Conservation (phyloP, 2,797 vertebrate genomes). For the Sebastes oblongus region DNA sequence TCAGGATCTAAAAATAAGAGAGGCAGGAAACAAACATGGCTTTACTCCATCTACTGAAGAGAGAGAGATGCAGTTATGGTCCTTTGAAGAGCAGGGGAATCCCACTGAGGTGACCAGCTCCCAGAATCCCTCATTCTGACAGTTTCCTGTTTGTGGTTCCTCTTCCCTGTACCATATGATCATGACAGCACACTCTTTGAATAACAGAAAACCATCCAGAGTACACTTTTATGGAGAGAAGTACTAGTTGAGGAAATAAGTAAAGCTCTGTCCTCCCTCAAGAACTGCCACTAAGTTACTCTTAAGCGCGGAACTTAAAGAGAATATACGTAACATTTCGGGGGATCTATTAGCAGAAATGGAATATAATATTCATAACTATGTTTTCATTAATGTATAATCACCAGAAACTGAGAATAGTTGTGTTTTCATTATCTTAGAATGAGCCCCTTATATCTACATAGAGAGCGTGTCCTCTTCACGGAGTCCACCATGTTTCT, state of each 20-base stretch:
- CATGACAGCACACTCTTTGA: constrained; percentile 21
- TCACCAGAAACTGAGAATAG: too few species aligned
- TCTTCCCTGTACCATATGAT: constrained; percentile 34
- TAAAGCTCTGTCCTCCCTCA: not conserved
- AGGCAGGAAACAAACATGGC: constrained; percentile 43
- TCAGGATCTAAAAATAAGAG: constrained; percentile 54
- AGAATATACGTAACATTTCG: too few species aligned
- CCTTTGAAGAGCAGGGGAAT: constrained; percentile 52
- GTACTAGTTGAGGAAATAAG: not conserved
- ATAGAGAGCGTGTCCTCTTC: too few species aligned
- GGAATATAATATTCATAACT: too few species aligned
- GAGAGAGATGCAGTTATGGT: constrained; percentile 9
- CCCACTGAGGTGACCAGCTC: constrained; percentile 47
- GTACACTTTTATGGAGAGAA: not conserved
- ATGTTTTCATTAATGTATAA: too few species aligned
- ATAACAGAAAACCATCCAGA: constrained; percentile 11
- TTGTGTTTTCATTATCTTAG: too few species aligned
- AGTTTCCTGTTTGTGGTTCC: constrained; percentile 49
- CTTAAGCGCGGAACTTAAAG: not conserved
- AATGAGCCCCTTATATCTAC: too few species aligned
- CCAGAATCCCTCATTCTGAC: constrained; percentile 40
- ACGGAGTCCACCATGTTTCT: too few species aligned
- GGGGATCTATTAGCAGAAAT: too few species aligned
- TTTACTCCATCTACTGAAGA: constrained; percentile 43
- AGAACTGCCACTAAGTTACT: not conserved